phyloP scores from a whole-genome alignment of 2,888 invertebrate species.

The Ornithoptera alexandrae region DNA sequence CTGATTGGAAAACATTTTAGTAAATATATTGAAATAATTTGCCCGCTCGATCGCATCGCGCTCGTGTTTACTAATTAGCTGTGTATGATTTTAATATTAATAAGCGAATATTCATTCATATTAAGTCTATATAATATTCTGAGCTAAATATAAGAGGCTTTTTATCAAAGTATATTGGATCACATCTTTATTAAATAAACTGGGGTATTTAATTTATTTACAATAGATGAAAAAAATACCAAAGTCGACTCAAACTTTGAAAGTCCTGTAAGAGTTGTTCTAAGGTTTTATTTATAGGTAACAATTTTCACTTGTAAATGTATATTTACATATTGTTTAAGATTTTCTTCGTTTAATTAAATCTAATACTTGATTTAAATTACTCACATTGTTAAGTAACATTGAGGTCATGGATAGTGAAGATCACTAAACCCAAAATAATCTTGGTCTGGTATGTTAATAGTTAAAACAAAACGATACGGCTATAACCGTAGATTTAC shows the following conservation, averaged over 20 bases:
- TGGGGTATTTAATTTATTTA: too few relatives aligned
- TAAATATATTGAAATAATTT: slow-evolving; percentile 4
- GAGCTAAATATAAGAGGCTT: background rate
- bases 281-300: too few relatives aligned
- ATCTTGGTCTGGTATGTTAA: background rate
- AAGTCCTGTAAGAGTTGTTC: too few relatives aligned
- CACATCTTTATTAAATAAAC: too few relatives aligned
- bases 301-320: too few relatives aligned
- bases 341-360: too few relatives aligned
- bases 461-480: background rate
- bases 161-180: background rate
- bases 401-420: background rate
- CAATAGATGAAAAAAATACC: too few relatives aligned
- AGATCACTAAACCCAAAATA: too few relatives aligned
- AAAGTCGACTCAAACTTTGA: too few relatives aligned
- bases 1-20: background rate
- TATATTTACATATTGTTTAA: too few relatives aligned
- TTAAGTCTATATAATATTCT: background rate
- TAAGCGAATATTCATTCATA: background rate
- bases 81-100: slow-evolving; percentile 3
- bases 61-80: background rate
- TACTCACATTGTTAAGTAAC: background rate
- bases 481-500: background rate
- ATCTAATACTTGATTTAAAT: background rate
- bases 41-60: background rate